Evolutionary conservation across 2,797 vertebrate genomes (phyloP), one percentile per base, ranked within the genome.

Genomic region (Dicrostonyx torquatus): DNA sequence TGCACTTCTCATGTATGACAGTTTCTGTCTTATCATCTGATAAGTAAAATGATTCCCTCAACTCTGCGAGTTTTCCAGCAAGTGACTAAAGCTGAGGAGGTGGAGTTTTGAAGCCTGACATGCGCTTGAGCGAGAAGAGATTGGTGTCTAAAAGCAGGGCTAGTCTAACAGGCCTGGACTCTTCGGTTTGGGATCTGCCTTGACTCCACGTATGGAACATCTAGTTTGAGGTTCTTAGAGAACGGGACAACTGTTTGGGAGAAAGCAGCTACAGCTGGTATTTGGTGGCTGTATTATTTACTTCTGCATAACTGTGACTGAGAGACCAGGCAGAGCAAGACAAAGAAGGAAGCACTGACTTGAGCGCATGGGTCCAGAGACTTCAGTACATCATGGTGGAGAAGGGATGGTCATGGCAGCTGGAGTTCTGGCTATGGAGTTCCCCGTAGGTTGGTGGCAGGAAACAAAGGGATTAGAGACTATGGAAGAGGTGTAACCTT

Each of bases 71-170:
- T 13, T 6, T 13, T 60, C 50, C 60, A 60, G 31, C 1, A 50
- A 43, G 37, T 70, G 62, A 62, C 64, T 40, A 12, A 31, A 43
- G 6, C 43, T 20, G 3, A 77, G 34, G 20, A 83, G 7, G 34
- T 3, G 1, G 34, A 3, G 26, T 40, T 14, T 6, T 6, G 45
- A 24, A 24, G 11, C 55, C 7, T 2, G n/a, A 50, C 2, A 55
- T 12, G 29, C 15, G 1, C n/a, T 89, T 77, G n/a, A 68, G 37
- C 17, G 22, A 78, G 75, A 76, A 48, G 29, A 2, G 13, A 10
- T 34, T 26, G 31, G 62, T 9, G 75, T 73, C 43, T 72, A 31
- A 89, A 79, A 31, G n/a, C 7, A 6, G 79, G 43, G 0, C 2
- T n/a, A 24, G 24, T 43, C 70, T 24, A 53, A 31, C 0, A 5